Conservation (phyloP, 2,888 invertebrate genomes). For the Habroteleia sp. region DNA sequence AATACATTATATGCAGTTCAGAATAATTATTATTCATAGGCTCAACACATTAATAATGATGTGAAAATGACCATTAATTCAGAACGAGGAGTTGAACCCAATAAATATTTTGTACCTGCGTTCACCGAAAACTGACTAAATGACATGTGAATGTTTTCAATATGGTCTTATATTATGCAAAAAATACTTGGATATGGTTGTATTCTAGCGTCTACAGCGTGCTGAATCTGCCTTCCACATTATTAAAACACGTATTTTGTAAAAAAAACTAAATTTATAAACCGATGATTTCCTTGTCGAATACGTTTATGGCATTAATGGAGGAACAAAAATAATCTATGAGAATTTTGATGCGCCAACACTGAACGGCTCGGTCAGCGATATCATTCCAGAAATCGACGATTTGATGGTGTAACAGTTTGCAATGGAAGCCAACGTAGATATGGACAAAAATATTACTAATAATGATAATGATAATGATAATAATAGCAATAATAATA, state of each 20-base stretch:
- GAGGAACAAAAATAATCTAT: no score
- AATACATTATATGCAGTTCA: no score
- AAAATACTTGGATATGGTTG: slow-evolving; percentile 1
- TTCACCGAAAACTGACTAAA: neutral
- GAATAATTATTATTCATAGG: slow-evolving; percentile 11
- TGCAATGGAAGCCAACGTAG: no score
- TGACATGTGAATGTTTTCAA: neutral
- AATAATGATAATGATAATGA: no score
- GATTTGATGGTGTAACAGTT: no score
- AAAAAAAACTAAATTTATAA: neutral
- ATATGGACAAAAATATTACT: no score
- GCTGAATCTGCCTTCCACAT: slow-evolving; percentile 11
- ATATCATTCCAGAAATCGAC: no score
- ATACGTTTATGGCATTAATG: no score
- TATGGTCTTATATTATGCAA: slow-evolving; percentile 6
- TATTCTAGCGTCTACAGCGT: slow-evolving; percentile 1
- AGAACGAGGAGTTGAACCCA: neutral
- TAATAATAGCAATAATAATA: no score
- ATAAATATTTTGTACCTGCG: neutral
- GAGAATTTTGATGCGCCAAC: no score
- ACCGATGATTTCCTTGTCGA: slow-evolving; percentile 11
- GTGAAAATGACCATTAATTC: no score
- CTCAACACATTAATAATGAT: neutral
- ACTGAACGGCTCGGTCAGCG: no score
- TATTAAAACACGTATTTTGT: slow-evolving; percentile 7